Conservation (phyloP, 2,113 vertebrate species). For the Apeltes quadracus region DNA sequence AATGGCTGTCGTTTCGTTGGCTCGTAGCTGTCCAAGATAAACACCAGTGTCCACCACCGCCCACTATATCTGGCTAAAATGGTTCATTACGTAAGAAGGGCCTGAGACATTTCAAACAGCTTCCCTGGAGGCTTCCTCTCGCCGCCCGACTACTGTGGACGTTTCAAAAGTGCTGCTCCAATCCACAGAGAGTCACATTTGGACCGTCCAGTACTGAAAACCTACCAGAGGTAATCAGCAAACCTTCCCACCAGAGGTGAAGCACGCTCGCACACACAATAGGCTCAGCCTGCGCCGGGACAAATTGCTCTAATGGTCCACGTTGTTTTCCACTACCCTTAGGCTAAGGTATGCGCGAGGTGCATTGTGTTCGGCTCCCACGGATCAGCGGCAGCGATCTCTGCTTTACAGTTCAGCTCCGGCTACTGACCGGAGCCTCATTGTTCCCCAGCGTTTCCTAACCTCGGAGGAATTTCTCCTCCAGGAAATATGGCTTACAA, state of each 20-base stretch:
- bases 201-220: constrained; percentile 14
- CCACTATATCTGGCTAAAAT: constrained; percentile 66
- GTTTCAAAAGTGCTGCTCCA: constrained; percentile 30
- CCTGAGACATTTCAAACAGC: constrained; percentile 54
- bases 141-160: constrained; percentile 38
- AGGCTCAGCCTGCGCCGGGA: constrained; percentile 36
- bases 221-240: constrained; percentile 45
- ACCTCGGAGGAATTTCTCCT: constrained; percentile 80
- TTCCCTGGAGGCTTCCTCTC: constrained; percentile 46
- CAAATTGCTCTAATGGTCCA: constrained; percentile 36
- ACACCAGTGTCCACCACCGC: constrained; percentile 64
- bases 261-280: constrained; percentile 50
- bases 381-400: constrained; percentile 61
- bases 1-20: constrained; percentile 63
- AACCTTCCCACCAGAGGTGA: constrained; percentile 50
- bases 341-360: constrained; percentile 33
- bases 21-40: constrained; percentile 70
- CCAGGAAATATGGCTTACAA: constrained; percentile 83
- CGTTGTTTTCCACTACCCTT: constrained; percentile 59
- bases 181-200: constrained; percentile 35
- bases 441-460: constrained; percentile 79
- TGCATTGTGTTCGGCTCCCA: constrained; percentile 60
- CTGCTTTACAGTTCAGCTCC: constrained; percentile 58
- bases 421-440: constrained; percentile 61
- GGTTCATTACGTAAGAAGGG: constrained; percentile 68